Evolutionary conservation across 2,113 vertebrate species (phyloP).

Genomic region (Neogale vison): DNA sequence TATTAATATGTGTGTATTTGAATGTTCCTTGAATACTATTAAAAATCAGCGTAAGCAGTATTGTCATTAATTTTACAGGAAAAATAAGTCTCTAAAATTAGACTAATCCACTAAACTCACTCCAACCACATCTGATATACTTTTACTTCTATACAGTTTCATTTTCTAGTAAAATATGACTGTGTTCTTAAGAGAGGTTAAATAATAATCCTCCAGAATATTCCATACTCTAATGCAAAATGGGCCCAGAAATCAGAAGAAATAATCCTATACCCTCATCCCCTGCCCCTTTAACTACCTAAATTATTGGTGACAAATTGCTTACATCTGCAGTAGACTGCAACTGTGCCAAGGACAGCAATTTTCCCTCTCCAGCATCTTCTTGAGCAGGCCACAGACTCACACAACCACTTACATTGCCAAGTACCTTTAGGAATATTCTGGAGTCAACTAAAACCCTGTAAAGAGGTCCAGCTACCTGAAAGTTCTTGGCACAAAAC

Average conservation of each 20-base stretch:
- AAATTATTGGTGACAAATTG: neutral
- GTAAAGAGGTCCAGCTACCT: neutral
- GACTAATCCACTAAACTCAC: neutral
- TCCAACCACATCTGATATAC: neutral
- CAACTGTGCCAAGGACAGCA: neutral
- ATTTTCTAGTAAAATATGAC: neutral
- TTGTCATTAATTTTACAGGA: neutral
- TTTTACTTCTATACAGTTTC: neutral
- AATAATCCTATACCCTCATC: fast-evolving
- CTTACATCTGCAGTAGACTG: neutral
- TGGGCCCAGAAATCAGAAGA: neutral
- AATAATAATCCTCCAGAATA: neutral
- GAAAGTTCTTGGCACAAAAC: neutral
- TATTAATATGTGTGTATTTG: neutral
- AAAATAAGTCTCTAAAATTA: neutral
- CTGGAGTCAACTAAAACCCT: neutral
- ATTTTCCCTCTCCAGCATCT: neutral
- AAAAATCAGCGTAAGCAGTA: neutral
- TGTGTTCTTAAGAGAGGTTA: neutral
- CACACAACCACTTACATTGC: neutral
- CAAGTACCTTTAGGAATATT: neutral
- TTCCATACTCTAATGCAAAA: neutral
- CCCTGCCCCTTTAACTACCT: too few species aligned
- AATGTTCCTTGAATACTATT: neutral
- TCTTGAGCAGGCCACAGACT: neutral